A percentile compares a stretch with the other conserved stretches of the same genome.
These are phyloP conservation scores for Cenopis cana DNA, from an alignment of 2,888 invertebrate genomes.

Conservation along the genomic window DNA sequence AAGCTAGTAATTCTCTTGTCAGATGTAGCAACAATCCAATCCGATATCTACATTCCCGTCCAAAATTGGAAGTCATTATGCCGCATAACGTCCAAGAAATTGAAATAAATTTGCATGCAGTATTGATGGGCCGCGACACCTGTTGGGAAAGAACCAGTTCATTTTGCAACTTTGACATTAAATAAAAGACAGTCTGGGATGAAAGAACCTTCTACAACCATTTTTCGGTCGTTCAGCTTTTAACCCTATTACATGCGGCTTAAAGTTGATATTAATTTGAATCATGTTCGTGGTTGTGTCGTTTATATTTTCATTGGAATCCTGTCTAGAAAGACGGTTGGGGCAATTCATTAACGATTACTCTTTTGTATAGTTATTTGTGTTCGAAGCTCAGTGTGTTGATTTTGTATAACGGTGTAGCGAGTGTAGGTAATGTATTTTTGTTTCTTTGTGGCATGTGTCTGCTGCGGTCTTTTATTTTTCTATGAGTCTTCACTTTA, in stretches of 20 bases:
- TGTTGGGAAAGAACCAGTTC: slow-evolving; percentile 35
- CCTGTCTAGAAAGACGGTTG: not conserved
- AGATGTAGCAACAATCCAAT: not conserved
- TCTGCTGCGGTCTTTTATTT: not conserved
- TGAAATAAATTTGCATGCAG: slow-evolving; percentile 28
- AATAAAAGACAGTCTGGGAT: slow-evolving; percentile 1
- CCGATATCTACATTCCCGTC: slow-evolving; percentile 2
- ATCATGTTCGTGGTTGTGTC: not conserved
- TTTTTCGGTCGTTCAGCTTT: not conserved
- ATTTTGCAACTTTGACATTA: slow-evolving; percentile 24
- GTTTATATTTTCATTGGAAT: not conserved
- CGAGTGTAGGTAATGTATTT: no score
- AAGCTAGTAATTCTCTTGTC: not conserved
- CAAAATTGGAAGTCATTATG: slow-evolving; percentile 18
- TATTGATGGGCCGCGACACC: slow-evolving; percentile 25
- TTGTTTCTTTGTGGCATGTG: not conserved
- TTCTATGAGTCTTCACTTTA: not conserved
- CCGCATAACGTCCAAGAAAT: slow-evolving; percentile 21
- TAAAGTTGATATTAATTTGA: not conserved
- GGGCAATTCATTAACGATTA: slow-evolving; percentile 15
- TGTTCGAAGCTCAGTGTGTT: not conserved
- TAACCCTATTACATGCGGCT: not conserved
- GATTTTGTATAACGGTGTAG: not conserved
- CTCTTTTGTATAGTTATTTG: slow-evolving; percentile 10
- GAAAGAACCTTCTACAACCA: not conserved